Conservation (phyloP, 2,113 vertebrate species). For the Drymodes brunneopygia region DNA sequence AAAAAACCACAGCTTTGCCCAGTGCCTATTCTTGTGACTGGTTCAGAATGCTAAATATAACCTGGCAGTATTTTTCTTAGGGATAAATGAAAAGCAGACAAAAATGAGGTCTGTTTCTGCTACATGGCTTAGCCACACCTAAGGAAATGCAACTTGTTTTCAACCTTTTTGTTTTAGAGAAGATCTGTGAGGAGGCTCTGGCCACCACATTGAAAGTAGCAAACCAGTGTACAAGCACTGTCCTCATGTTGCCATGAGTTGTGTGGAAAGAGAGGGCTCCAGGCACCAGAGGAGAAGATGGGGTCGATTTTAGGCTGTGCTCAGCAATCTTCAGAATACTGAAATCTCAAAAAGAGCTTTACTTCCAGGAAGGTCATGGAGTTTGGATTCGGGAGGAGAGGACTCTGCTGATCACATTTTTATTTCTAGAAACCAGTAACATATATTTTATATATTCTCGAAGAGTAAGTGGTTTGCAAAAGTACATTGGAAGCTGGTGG, state of each 20-base stretch:
- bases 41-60: slow-evolving; percentile 12
- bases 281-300: background rate
- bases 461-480: background rate
- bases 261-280: background rate
- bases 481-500: background rate
- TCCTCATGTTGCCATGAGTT: background rate
- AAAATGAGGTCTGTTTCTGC: background rate
- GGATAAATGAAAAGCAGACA: slow-evolving; percentile 1
- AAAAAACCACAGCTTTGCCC: background rate
- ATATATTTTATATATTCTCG: background rate
- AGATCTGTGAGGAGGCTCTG: background rate
- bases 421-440: background rate
- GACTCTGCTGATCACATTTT: background rate
- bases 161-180: background rate
- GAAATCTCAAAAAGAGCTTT: background rate
- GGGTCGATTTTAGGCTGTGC: background rate
- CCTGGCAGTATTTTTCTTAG: background rate
- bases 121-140: background rate
- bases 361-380: background rate
- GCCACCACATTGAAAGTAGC: background rate
- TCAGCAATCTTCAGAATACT: background rate
- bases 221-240: background rate
- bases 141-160: background rate
- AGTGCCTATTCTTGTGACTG: background rate
- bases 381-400: background rate